Conservation (phyloP, 2,113 vertebrate genomes). For the Sander vitreus region DNA sequence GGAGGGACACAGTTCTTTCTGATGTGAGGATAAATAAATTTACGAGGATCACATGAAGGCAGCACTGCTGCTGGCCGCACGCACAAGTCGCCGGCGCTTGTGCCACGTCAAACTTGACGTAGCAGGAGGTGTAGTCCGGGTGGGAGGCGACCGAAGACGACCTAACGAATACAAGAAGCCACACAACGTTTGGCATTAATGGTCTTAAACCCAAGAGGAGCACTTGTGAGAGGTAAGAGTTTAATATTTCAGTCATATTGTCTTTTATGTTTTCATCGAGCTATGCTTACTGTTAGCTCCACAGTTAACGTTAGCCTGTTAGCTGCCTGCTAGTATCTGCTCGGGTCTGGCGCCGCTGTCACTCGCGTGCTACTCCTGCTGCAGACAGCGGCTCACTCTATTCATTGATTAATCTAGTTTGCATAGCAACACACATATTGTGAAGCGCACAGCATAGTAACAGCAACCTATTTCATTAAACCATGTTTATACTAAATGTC, state of each 20-base stretch:
- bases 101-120: constrained; percentile 80
- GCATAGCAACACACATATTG: not conserved
- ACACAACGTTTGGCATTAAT: constrained; percentile 25
- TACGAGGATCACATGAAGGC: constrained; percentile 50
- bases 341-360: constrained; percentile 1
- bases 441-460: not conserved
- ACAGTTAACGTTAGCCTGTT: not conserved
- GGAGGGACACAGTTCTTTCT: not conserved
- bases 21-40: not conserved
- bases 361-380: not conserved
- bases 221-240: constrained; percentile 51
- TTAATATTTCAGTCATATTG: not conserved
- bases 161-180: not conserved
- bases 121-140: constrained; percentile 58
- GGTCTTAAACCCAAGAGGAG: constrained; percentile 4
- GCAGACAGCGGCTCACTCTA: not conserved
- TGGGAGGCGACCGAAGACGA: constrained; percentile 40
- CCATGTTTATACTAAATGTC: not conserved
- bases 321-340: constrained; percentile 16
- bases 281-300: not conserved
- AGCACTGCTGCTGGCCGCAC: not conserved
- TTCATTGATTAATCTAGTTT: not conserved
- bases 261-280: not conserved
- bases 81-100: not conserved
- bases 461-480: not conserved